A percentile compares a stretch with the other conserved stretches of the same genome.
These are phyloP conservation scores for Pseudachorutes palmiensis DNA, from an alignment of 1,140 invertebrate genomes.

Conservation along the genomic window DNA sequence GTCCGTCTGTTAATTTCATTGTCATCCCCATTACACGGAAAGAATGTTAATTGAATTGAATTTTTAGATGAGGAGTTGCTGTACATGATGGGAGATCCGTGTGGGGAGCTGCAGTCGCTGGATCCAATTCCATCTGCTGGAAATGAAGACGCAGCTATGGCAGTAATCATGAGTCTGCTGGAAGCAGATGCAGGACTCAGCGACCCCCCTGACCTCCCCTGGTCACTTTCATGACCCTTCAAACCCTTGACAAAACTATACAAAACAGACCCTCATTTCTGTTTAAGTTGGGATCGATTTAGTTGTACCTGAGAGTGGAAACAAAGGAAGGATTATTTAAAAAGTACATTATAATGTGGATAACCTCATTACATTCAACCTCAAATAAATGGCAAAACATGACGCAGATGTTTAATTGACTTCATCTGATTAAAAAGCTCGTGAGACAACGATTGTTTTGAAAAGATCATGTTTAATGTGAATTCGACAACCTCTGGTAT, in stretches of 20 bases:
- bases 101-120: slow-evolving; percentile 38
- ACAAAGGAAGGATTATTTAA: background rate
- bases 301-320: background rate
- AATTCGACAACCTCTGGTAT: too few relatives aligned
- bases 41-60: background rate
- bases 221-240: slow-evolving; percentile 61
- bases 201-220: slow-evolving; percentile 77
- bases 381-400: too few relatives aligned
- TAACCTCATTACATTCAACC: too few relatives aligned
- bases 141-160: slow-evolving; percentile 83
- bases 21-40: background rate
- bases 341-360: too few relatives aligned
- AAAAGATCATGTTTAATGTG: too few relatives aligned
- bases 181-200: slow-evolving; percentile 69
- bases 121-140: slow-evolving; percentile 53
- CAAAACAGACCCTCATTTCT: background rate
- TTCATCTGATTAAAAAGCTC: too few relatives aligned
- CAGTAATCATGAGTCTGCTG: slow-evolving; percentile 82
- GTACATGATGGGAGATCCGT: slow-evolving; percentile 52
- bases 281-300: background rate
- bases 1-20: background rate
- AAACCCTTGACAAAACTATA: background rate
- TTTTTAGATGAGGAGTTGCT: slow-evolving; percentile 50
- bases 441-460: too few relatives aligned
- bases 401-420: too few relatives aligned